Conservation (phyloP, 2,797 vertebrate species). For the Rhinogobio ventralis region DNA sequence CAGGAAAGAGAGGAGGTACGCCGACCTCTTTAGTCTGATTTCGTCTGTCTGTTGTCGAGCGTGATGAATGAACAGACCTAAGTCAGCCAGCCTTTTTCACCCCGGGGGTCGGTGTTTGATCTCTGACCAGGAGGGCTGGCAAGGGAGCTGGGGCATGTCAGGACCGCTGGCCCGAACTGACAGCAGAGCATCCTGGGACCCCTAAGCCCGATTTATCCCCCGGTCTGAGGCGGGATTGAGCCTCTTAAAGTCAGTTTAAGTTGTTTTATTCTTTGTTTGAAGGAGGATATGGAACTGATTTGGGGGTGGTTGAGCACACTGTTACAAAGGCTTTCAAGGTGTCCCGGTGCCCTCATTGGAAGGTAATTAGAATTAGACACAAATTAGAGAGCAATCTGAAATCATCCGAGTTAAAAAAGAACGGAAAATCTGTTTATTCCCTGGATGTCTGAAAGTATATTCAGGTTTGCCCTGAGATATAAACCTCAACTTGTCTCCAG, state of each 20-base stretch:
- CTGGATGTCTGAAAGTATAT: background rate
- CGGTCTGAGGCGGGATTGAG: conserved; percentile 51
- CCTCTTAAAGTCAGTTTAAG: conserved; percentile 57
- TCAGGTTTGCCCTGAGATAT: conserved; percentile 2
- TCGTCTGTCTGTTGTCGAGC: conserved; percentile 75
- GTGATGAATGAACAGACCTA: conserved; percentile 80
- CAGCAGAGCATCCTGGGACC: conserved; percentile 51
- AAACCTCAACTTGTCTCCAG: conserved; percentile 3
- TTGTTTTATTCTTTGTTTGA: conserved; percentile 31
- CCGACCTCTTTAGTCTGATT: conserved; percentile 79
- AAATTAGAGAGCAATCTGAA: conserved; percentile 30
- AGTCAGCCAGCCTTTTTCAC: conserved; percentile 64
- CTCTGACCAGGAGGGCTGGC: conserved; percentile 70
- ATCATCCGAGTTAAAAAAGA: background rate
- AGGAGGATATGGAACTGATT: conserved; percentile 50
- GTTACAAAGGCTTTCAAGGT: conserved; percentile 10
- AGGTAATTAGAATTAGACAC: conserved; percentile 23
- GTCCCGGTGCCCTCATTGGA: background rate
- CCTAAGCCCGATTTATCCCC: conserved; percentile 54
- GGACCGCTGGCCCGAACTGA: conserved; percentile 55
- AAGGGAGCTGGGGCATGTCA: conserved; percentile 55
- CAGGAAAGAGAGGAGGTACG: conserved; percentile 67
- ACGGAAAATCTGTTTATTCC: conserved; percentile 25
- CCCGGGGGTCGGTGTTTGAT: conserved; percentile 77
- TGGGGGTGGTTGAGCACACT: conserved; percentile 29